These are phyloP conservation scores for Paramisgurnus dabryanus DNA, from an alignment of 2,113 vertebrate genomes.

Conservation along the genomic window DNA sequence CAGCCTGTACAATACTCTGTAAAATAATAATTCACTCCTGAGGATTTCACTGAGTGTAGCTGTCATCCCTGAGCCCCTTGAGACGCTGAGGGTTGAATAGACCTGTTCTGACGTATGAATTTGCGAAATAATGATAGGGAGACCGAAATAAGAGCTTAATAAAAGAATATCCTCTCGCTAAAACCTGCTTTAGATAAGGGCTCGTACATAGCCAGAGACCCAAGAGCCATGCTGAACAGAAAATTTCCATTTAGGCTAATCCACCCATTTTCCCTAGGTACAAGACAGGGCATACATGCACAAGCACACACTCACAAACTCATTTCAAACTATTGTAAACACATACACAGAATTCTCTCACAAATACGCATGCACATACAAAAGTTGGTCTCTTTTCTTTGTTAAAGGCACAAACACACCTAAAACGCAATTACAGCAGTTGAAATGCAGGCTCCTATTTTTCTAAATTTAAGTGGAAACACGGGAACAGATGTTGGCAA, in stretches of 20 bases:
- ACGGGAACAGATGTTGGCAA: constrained; percentile 50
- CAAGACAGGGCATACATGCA: constrained; percentile 10
- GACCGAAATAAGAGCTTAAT: constrained; percentile 50
- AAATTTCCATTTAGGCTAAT: constrained; percentile 53
- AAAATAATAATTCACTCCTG: constrained; percentile 50
- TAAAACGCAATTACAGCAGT: not conserved
- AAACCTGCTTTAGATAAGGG: constrained; percentile 54
- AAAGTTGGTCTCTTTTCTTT: not conserved
- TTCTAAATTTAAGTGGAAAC: constrained; percentile 35
- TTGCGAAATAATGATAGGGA: constrained; percentile 26
- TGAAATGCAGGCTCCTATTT: not conserved
- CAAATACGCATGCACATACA: not conserved
- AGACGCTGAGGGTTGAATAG: constrained; percentile 34
- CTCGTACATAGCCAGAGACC: constrained; percentile 13
- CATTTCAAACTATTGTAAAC: constrained; percentile 12
- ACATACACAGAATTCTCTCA: constrained; percentile 15
- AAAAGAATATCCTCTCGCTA: constrained; percentile 45
- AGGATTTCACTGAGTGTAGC: constrained; percentile 44
- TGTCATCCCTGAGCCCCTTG: constrained; percentile 46
- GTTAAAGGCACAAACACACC: not conserved
- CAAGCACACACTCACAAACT: constrained; percentile 10
- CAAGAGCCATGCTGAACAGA: constrained; percentile 41
- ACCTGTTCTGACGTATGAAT: constrained; percentile 33
- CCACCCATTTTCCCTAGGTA: constrained; percentile 9
- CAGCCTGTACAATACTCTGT: constrained; percentile 32